Evolutionary conservation across 2,797 vertebrate species (phyloP).

Genomic region (Poecile montanus): DNA sequence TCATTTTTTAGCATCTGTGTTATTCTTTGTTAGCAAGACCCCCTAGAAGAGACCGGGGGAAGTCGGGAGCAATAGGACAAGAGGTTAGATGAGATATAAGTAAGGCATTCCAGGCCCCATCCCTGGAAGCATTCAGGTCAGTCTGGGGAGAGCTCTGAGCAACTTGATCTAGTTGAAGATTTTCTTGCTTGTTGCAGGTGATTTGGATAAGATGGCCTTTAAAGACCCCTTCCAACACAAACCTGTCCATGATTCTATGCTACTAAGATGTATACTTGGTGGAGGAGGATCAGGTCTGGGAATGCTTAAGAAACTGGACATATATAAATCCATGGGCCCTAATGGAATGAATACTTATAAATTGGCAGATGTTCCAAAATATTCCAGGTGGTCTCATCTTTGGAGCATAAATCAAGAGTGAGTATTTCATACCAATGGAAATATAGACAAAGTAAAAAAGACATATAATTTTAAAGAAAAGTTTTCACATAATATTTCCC

Average conservation of each 20-base stretch:
- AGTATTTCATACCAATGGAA: neutral
- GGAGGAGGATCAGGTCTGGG: neutral
- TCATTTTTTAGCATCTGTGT: neutral
- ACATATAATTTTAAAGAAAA: neutral
- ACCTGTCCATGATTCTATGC: neutral
- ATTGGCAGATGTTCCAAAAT: neutral
- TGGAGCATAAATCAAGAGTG: neutral
- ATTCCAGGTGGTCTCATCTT: neutral
- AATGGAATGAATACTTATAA: neutral
- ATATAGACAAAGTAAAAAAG: neutral
- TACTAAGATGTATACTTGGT: neutral
- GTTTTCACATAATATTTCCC: neutral
- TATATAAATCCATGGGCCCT: neutral
- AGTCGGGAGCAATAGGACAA: neutral
- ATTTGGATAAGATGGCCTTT: neutral
- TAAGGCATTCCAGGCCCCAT: neutral
- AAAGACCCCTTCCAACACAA: neutral
- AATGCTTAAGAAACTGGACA: neutral
- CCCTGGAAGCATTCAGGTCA: neutral
- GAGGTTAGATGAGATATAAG: neutral
- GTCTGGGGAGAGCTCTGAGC: neutral
- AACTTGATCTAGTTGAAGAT: neutral
- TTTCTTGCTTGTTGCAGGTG: neutral
- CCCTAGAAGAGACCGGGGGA: accelerated
- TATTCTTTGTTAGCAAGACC: neutral